Evolutionary conservation across 2,888 invertebrate genomes (phyloP), one percentile per base, ranked within the genome.

Genomic region (Dione juno): DNA sequence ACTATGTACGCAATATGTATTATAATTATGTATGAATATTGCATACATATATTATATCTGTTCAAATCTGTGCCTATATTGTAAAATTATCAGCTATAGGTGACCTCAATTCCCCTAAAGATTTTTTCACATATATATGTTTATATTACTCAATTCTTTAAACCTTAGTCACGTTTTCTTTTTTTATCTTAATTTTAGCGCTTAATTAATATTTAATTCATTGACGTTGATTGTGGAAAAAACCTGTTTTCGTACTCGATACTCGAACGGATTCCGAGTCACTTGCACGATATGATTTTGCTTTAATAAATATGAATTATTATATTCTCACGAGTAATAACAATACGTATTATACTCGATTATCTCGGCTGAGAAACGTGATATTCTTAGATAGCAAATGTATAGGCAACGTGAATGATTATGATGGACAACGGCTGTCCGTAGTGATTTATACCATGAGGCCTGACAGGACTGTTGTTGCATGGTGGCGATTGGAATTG

Each of bases 361-460:
- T 67, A 67, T 67, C 54, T 21, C 21, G 58, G 43, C 37, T 57
- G 16, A 11, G 52, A 65, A 61, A 58, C 65, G 57, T 67, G 64
- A 63, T 61, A 48, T 54, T 45, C 21, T 67, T 57, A 66, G 16
- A 61, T 64, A 69, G 40, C 28, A 61, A 45, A 45, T 61, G 54
- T 64, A 58, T 64, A 41, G 63, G 37, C 41, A 68, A 66, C 57
- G 37, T 57, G 35, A 43, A 59, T 69, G 65, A 45, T 66, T 54
- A 74, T 73, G 75, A 76, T 77, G 70, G 75, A 75, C 71, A 72
- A 70, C 73, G 70, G 52, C 72, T 75, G 77, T 63, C 19, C 21
- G 45, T 69, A 14, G 63, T 67, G 67, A 67, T 67, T 67, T 67
- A 64, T 54, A 52, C 35, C 48, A 48, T 69, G 52, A 64, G 21